Evolutionary conservation across 2,797 vertebrate genomes (phyloP).

Genomic region (Brachyrhaphis roseni): DNA sequence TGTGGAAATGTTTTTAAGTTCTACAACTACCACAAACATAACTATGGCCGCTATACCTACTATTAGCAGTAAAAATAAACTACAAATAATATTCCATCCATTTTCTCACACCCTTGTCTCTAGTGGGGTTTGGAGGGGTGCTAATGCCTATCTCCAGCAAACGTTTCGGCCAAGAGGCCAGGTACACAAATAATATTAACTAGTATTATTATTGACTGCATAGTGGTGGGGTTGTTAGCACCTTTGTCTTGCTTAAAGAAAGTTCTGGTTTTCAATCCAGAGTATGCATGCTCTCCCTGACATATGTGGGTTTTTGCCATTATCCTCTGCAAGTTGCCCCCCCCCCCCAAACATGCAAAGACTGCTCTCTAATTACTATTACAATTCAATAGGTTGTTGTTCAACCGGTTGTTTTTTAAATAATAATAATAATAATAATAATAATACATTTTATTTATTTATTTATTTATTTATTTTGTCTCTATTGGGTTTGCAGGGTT

Average conservation of each 20-base stretch:
- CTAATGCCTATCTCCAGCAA: no score
- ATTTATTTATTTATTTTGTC: neutral
- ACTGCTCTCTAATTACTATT: neutral
- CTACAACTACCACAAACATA: no score
- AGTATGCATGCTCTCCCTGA: neutral
- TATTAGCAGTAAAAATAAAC: no score
- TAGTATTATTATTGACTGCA: neutral
- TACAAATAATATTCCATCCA: neutral
- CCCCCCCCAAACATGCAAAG: neutral
- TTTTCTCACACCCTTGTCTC: no score
- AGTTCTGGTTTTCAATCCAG: neutral
- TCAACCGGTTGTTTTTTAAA: neutral
- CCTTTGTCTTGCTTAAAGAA: neutral
- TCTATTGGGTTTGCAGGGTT: neutral
- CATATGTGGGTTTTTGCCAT: neutral
- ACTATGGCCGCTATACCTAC: neutral
- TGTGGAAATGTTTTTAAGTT: neutral
- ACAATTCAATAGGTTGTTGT: neutral
- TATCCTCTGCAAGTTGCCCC: neutral
- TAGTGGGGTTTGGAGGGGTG: no score
- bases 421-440: no score
- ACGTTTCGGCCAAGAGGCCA: no score
- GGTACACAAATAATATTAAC: no score
- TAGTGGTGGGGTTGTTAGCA: neutral
- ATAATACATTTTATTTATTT: no score